Base-by-base conservation (phyloP, 92 coral and sea anemone genomes). In the Isaurus tuberculatus region DNA sequence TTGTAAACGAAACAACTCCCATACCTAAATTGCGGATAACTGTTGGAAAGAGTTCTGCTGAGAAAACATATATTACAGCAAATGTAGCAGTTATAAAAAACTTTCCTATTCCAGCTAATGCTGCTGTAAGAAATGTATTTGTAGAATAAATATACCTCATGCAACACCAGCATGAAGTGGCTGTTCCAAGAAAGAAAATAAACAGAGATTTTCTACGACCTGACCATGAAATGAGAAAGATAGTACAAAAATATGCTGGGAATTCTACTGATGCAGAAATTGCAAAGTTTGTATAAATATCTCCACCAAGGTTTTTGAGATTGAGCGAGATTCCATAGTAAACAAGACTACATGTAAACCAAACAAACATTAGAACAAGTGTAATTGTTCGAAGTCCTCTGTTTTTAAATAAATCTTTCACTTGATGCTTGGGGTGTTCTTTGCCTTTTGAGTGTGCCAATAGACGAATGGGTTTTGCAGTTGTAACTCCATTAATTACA, bases 1-100 rank as follows among this genome's bases (percentile, higher is more conserved):
- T 71, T 1, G 91, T 81, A 81, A 92, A 79, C 11, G 91, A 85
- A 20, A 72, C 83, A 25, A 86, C 80, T 4, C 91, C 95, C 84
- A 92, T 79, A n/a, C 93, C 95, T 63, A 86, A 66, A 78, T 89
- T 92, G 2, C 95, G 93, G 25, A 92, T 86, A 23, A 90, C 91
- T 3, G 95, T 92, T 32, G 95, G 95, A 25, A 84, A 75, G 36
- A 92, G 88, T 42, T 92, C 95, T 6, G 90, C 93, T 20, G 91
- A 82, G 70, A 90, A 92, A 25, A 83, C 85, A 61, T 89, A 89
- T 3, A 92, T 63, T 3, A 90, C 75, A 51, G 87, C 93, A 89
- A 84, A 84, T 16, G 91, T 69, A 9, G 91, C 73, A 14, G 93
- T 83, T 14, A 90, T 72, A 33, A 88, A 88, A 43, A 92, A 92